Base-by-base conservation (phyloP, 2,797 vertebrate species). In the Graptemys geographica region DNA sequence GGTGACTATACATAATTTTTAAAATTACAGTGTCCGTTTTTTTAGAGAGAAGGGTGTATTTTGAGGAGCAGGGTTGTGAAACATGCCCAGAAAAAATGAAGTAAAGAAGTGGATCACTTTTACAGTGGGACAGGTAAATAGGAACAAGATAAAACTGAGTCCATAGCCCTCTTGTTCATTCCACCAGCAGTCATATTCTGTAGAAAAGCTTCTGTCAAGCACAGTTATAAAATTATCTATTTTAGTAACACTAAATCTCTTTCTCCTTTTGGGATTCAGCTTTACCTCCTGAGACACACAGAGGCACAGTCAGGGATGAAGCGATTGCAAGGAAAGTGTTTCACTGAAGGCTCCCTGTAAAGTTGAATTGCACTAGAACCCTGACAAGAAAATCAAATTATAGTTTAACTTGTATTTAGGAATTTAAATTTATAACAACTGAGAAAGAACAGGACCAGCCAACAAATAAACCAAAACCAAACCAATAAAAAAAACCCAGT, bases 161-260 rank as follows among this genome's bases (percentile, higher is more conserved):
- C 92, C 59, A 89, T 56, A 81, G 74, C 19, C 37, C 7, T 91
- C 15, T 65, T 33, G 31, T 65, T 33, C 8, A 7, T 81, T n/a
- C 2, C 41, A 59, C 59, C 52, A 89, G 23, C 23, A n/a, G n/a
- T n/a, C 5, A 27, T 41, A 81, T 37, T n/a, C 52, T 37, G 25
- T 13, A 91, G 94, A 95, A 10, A 21, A 5, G 41, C 79, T 41
- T 88, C 59, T 5, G 16, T 19, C 2, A 52, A 79, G 31, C 0
- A 87, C 72, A 82, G 23, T 79, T 94, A 84, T 7, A 55, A 95
- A 52, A 49, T 37, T 7, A n/a, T n/a, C 52, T 84, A 31, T 41
- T 93, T 87, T 92, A 84, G 94, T 91, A 91, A 93, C 88, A 79
- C 41, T 37, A 31, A 33, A 84, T 89, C 47, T 88, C 82, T 89